Base-by-base conservation (phyloP, 2,888 invertebrate genomes). In the Acleris emargana region DNA sequence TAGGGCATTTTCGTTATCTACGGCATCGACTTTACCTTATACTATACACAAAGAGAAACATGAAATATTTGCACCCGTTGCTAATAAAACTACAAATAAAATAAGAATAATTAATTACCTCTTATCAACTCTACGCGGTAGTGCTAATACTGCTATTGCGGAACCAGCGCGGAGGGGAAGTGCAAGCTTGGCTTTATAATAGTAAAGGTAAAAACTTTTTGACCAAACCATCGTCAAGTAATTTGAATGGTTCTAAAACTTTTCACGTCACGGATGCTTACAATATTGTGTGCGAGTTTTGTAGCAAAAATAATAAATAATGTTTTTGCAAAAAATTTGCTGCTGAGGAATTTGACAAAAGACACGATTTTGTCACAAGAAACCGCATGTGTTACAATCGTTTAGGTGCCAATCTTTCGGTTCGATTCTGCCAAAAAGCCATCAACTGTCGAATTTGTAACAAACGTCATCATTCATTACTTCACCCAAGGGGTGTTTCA, bases 151-250 rank as follows among this genome's bases (percentile, higher is more conserved):
- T n/a, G n/a, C n/a, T n/a, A n/a, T n/a, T n/a, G n/a, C n/a, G n/a
- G n/a, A n/a, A n/a, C n/a, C n/a, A n/a, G n/a, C n/a, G n/a, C n/a
- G n/a, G n/a, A n/a, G n/a, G n/a, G n/a, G n/a, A n/a, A n/a, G n/a
- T n/a, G 6, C 50, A 51, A 5, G 50, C 16, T n/a, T 72, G n/a
- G n/a, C n/a, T n/a, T 58, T 58, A 9, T 18, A 18, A 50, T 70
- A 13, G 50, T 69, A 51, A 25, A 13, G 69, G 73, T 18, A 63
- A 66, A 53, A 58, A 73, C 20, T 2, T 2, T 20, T 20, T 20
- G 20, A 7, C 52, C 70, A 16, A 58, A 17, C 18, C 45, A 17
- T 38, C 73, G 71, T 43, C 72, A 0, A 45, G 16, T 43, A 1
- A 16, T 0, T 43, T 7, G 7, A 45, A 22, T 7, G 6, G 16